Base-by-base conservation (phyloP, 2,888 invertebrate genomes). In the Synanthedon tipuliformis region DNA sequence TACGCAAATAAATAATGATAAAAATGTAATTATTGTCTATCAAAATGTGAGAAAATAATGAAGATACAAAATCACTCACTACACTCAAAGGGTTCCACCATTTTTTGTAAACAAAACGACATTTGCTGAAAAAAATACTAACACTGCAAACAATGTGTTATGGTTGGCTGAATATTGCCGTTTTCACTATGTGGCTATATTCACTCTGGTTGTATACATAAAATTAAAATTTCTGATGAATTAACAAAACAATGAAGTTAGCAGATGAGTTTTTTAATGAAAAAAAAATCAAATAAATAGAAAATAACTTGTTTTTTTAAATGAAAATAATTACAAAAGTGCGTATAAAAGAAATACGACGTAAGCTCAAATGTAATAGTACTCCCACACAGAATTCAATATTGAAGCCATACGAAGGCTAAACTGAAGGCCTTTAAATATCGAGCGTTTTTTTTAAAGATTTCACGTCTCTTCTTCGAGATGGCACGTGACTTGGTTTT, bases 111-210 rank as follows among this genome's bases (percentile, higher is more conserved):
- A 55, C 56, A 51, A 58, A 56, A 34, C 53, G 52, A 60, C 52
- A 54, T 51, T 48, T 51, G 27, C 56, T 54, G 50, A 58, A 60
- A 57, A 23, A 59, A 51, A 41, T 54, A 67, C 60, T 56, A 54
- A 56, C 53, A 56, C 55, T 52, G 49, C 15, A 16, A 60, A 61
- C 59, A 64, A 65, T 59, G 56, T 57, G 79, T 78, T 74, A 73
- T 66, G 69, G 73, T 78, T 73, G 67, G 75, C 79, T 81, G 81
- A 83, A 84, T 81, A 69, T 63, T 68, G 62, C 61, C 63, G 61
- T 63, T 55, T 53, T 53, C 59, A 64, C 63, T 66, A 66, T 76
- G 81, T 62, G 56, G 64, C 85, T 81, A 77, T 57, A 57, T 85
- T 85, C 86, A 86, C 64, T 61, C 63, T 60, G 56, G 66, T 73